Percentiles rank a stretch among this genome's conserved stretches.
These are phyloP conservation scores for Caenorhabditis doughertyi DNA, from an alignment of 2,888 invertebrate species.

Conservation along the genomic window DNA sequence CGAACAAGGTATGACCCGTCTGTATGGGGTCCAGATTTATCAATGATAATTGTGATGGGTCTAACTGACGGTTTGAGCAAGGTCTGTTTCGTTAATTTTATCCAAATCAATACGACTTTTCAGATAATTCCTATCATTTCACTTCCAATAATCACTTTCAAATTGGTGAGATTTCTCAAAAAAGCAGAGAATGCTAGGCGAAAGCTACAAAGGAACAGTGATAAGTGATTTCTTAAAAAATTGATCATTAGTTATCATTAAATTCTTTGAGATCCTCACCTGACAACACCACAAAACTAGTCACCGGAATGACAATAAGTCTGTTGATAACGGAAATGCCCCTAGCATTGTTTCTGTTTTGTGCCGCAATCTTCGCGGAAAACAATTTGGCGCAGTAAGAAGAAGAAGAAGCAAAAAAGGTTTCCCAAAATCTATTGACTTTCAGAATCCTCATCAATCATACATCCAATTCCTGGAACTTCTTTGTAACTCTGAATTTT, in stretches of 20 bases:
- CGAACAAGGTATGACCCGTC: background rate
- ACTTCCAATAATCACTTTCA: background rate
- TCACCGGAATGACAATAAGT: background rate
- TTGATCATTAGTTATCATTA: too few relatives aligned
- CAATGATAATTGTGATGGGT: background rate
- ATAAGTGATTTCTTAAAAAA: background rate
- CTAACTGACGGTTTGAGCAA: background rate
- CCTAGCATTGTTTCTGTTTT: background rate
- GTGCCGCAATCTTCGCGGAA: background rate
- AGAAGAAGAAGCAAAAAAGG: background rate
- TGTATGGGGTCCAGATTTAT: background rate
- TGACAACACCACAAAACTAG: constrained; percentile 12
- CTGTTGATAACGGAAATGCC: background rate
- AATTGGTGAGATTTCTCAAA: background rate
- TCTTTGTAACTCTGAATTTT: background rate
- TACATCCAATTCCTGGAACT: background rate
- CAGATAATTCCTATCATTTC: background rate
- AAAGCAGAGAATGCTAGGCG: background rate
- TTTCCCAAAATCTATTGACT: background rate
- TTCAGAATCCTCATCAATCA: background rate
- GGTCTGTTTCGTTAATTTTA: background rate
- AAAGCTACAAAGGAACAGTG: background rate
- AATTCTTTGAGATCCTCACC: background rate
- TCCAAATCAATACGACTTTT: background rate
- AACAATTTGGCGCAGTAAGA: background rate